Conservation (phyloP, 2,888 invertebrate genomes). For the Drosophila differens region DNA sequence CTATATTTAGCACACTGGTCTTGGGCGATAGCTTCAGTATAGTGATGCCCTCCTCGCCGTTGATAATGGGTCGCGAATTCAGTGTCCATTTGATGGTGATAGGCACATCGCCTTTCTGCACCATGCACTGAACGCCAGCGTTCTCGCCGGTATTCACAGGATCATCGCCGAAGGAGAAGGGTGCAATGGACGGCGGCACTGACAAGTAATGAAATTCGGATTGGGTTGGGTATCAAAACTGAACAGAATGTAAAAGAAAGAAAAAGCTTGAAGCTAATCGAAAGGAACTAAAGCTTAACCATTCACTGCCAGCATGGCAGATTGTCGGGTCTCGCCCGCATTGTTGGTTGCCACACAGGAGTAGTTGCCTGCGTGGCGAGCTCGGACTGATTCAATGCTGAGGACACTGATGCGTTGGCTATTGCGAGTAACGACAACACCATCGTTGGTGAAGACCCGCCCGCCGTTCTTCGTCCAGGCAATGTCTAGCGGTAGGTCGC, state of each 20-base stretch:
- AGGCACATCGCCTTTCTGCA: slow-evolving; percentile 92
- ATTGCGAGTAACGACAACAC: slow-evolving; percentile 87
- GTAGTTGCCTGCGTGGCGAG: slow-evolving; percentile 88
- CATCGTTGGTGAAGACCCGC: slow-evolving; percentile 86
- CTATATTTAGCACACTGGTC: slow-evolving; percentile 89
- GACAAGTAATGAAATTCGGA: slow-evolving; percentile 45
- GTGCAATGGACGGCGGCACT: slow-evolving; percentile 89
- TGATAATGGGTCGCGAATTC: slow-evolving; percentile 85
- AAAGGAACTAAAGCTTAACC: slow-evolving; percentile 84
- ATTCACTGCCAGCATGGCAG: slow-evolving; percentile 87
- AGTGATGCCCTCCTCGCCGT: slow-evolving; percentile 86
- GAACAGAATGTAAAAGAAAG: slow-evolving; percentile 26
- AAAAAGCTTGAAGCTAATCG: neutral
- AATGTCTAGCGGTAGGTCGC: slow-evolving; percentile 91
- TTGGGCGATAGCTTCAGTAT: slow-evolving; percentile 87
- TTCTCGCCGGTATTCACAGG: slow-evolving; percentile 90
- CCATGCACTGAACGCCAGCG: slow-evolving; percentile 90
- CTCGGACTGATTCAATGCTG: slow-evolving; percentile 88
- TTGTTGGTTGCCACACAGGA: slow-evolving; percentile 88
- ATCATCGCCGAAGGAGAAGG: slow-evolving; percentile 90
- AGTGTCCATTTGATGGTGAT: slow-evolving; percentile 91
- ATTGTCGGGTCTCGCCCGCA: slow-evolving; percentile 87
- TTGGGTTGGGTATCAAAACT: slow-evolving; percentile 19
- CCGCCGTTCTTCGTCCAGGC: slow-evolving; percentile 88
- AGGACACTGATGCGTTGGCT: slow-evolving; percentile 89